These are phyloP conservation scores for Panthera tigris DNA, from an alignment of 2,113 vertebrate species.

Conservation along the genomic window DNA sequence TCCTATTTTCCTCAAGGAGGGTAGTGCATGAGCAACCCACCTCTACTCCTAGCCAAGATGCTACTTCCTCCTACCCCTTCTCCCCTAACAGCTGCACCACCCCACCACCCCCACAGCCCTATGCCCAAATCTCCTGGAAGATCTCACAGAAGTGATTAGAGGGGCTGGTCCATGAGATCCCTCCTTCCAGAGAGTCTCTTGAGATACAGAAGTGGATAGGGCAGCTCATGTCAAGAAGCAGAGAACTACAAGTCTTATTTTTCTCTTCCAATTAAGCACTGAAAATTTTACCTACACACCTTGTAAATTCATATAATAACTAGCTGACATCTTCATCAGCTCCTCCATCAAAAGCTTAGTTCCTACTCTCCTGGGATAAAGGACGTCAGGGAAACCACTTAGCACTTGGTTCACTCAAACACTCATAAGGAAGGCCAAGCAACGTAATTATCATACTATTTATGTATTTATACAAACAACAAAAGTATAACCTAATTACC, in stretches of 20 bases:
- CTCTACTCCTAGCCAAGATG: neutral
- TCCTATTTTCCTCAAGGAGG: neutral
- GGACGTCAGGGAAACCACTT: neutral
- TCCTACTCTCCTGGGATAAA: neutral
- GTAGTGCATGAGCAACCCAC: neutral
- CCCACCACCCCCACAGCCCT: rapidly evolving
- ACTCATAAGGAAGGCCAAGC: rapidly evolving
- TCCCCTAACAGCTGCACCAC: rapidly evolving
- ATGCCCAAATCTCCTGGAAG: neutral
- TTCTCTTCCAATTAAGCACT: neutral
- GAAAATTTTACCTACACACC: neutral
- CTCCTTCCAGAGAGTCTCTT: neutral
- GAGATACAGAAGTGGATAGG: neutral
- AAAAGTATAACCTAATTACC: neutral
- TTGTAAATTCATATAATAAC: neutral
- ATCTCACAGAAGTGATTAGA: too few species aligned
- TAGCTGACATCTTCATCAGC: rapidly evolving
- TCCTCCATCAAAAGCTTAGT: neutral
- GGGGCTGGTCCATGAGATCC: neutral
- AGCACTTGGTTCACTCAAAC: neutral
- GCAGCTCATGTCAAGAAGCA: neutral
- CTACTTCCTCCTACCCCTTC: neutral
- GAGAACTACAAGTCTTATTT: neutral
- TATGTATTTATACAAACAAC: neutral
- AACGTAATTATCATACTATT: neutral